Percentiles rank a stretch among this genome's conserved stretches.
phyloP scores from a whole-genome alignment of 2,888 invertebrate genomes.

The Sympetrum striolatum region DNA sequence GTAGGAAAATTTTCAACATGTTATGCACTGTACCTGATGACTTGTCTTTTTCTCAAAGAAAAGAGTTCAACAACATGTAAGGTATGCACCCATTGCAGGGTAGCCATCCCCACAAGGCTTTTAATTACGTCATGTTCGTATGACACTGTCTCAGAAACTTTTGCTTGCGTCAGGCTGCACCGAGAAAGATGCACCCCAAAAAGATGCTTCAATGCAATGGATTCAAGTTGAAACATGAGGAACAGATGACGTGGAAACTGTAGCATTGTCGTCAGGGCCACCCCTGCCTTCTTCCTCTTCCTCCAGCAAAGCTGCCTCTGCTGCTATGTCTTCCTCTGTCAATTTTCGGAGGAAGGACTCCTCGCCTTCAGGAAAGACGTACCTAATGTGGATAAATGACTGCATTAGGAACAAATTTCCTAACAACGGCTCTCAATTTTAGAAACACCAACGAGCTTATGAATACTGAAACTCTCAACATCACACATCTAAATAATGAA shows the following conservation, averaged over 20 bases:
- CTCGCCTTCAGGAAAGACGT: constrained; percentile 9
- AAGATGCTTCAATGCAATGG: not conserved
- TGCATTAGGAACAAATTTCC: not conserved
- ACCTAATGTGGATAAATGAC: not conserved
- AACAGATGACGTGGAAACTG: constrained; percentile 5
- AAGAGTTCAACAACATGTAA: not conserved
- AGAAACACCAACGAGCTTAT: no score
- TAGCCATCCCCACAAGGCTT: no score
- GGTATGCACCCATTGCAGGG: no score
- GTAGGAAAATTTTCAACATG: not conserved
- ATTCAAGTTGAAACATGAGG: constrained; percentile 7
- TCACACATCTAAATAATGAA: no score
- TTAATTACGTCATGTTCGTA: not conserved
- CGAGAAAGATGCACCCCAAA: not conserved
- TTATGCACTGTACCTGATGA: not conserved
- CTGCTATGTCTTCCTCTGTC: constrained; percentile 13
- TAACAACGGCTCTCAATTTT: not conserved
- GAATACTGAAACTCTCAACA: no score
- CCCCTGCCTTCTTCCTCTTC: constrained; percentile 26
- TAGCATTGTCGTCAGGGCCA: constrained; percentile 24
- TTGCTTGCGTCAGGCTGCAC: not conserved
- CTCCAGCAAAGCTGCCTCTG: constrained; percentile 17
- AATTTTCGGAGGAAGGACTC: constrained; percentile 12
- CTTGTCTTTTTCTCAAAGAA: not conserved
- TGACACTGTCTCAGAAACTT: constrained; percentile 18